Base-by-base conservation (phyloP, 1,140 invertebrate species). In the Lepidostoma basale region DNA sequence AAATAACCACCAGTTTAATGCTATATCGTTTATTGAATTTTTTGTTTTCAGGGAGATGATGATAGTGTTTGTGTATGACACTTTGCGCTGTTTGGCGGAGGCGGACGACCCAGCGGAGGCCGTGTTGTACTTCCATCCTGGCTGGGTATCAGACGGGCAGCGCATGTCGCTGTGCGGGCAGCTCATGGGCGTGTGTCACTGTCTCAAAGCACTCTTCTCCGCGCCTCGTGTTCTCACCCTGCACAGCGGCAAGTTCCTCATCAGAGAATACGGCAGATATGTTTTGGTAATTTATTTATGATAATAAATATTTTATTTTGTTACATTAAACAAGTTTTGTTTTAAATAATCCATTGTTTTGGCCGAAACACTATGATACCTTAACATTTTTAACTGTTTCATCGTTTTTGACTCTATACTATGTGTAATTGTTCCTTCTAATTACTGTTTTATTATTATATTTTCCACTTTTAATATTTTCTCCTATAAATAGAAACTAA, bases 51-150 rank as follows among this genome's bases (percentile, higher is more conserved):
- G 90, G 79, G 92, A 94, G 84, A 91, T 93, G 81, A 89, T 92
- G 85, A 93, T 95, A 80, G 89, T 94, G 64, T 94, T 95, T 83
- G 86, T 94, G 45, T 95, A 94, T 73, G 92, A 94, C 81, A 91
- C 88, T n/a, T 83, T 88, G 75, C 86, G 86, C 74, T 89, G 91
- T 76, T 84, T 86, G 73, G 84, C 85, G 33, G 92, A 94, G 78
- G 90, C 91, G 68, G 92, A 94, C 79, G 92, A 95, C 81, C 91
- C 92, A n/a, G 88, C 90, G 54, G 87, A 92, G 49, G 91, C 92
- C 14, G 89, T 95, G 54, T 80, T 94, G n/a, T 95, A 94, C 76
- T 95, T 94, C 78, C 90, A 94, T 81, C 93, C 93, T 2, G 86
- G 88, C 28, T 94, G 92, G 91, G 92, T 94, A 8, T 92, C 90